Evolutionary conservation across 2,888 invertebrate species (phyloP), one percentile per base, ranked within the genome.

Genomic region (Panzeria rudis): DNA sequence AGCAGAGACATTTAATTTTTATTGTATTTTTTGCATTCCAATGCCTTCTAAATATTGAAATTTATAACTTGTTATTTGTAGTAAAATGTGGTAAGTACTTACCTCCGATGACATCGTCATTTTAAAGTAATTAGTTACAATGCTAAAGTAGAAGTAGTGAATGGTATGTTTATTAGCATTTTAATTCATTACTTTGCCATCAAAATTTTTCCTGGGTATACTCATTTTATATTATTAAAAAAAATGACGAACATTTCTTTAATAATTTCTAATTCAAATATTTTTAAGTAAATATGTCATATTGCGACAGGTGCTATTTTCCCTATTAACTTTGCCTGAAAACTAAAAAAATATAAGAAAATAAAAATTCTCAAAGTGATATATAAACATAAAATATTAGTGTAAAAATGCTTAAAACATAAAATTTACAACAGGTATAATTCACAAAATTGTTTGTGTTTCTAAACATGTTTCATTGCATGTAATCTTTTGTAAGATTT

Each of bases 331-430:
- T 52, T 5, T 41, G 4, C 38, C 23, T 38, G 66, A 54, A 44
- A 38, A 38, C 1, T 11, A 38, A 11, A 38, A 3, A 38, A 38
- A 38, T 38, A 38, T 9, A 20, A 15, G 35, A 23, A 25, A 68
- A 54, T 11, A 13, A 38, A 6, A 38, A 20, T 9, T 41, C 9
- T n/a, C 15, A 66, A 66, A 66, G 52, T 62, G 32, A 68, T 71
- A 69, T 71, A 76, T 76, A 82, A 76, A 61, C 62, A 82, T 82
- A 82, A 23, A 82, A 69, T 71, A 76, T 76, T 54, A 56, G 75
- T 62, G 75, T 69, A 32, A 52, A 82, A 69, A 76, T 62, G 62
- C 56, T 76, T 20, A 71, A 82, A 76, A 61, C 69, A 82, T 82
- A 82, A 23, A 82, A 76, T 82, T 82, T 71, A 66, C 69, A 54